Conservation (phyloP, 53 echinoderm and acorn worm genomes). For the Astropecten irregularis region DNA sequence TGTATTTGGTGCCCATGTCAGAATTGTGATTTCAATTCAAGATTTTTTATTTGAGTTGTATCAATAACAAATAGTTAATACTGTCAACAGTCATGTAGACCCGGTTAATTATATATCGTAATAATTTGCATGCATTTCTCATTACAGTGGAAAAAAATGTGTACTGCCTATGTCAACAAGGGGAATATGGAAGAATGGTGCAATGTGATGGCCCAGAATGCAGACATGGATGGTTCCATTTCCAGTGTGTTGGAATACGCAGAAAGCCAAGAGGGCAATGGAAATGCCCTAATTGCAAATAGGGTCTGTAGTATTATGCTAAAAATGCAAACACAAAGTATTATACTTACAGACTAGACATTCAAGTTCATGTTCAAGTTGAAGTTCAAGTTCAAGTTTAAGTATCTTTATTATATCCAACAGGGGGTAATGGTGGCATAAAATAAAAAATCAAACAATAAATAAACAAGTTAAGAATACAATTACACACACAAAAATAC, state of each 20-base stretch:
- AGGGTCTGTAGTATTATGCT: no score
- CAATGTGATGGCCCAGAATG: conserved; percentile 7
- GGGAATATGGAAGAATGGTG: conserved; percentile 24
- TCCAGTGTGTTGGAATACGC: conserved; percentile 9
- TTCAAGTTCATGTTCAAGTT: no score
- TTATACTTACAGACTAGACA: no score
- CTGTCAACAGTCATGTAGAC: not conserved
- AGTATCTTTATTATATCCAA: no score
- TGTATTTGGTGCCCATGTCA: not conserved
- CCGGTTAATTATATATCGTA: not conserved
- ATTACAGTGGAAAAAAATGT: conserved; percentile 1
- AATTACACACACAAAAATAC: no score
- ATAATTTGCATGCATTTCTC: not conserved
- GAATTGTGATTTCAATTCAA: not conserved
- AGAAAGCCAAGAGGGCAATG: conserved; percentile 26
- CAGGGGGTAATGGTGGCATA: no score
- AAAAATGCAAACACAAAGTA: no score
- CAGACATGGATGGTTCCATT: conserved; percentile 1
- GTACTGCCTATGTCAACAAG: conserved; percentile 44
- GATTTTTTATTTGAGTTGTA: not conserved
- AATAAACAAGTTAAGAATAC: no score
- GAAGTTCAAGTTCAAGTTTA: no score
- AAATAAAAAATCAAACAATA: no score
- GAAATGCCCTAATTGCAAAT: conserved; percentile 24
- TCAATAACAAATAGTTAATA: not conserved